Evolutionary conservation across 1,140 invertebrate genomes (phyloP).

Genomic region (Condylostylus longicornis): DNA sequence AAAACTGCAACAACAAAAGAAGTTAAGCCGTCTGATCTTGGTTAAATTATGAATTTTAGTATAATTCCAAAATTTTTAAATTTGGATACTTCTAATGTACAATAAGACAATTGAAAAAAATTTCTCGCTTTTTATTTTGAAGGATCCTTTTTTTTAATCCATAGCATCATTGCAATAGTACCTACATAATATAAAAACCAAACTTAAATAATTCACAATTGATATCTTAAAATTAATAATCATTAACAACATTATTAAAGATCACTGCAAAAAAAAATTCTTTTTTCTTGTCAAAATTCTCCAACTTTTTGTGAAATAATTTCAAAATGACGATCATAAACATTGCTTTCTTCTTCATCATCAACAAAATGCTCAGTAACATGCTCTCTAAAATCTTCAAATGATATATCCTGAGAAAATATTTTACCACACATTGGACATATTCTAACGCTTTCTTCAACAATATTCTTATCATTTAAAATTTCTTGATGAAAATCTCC

Average conservation of each 20-base stretch:
- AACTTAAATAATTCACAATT: too few species aligned
- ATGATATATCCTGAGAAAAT: conserved; percentile 26
- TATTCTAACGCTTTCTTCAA: conserved; percentile 29
- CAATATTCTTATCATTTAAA: conserved; percentile 20
- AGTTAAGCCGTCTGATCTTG: conserved; percentile 55
- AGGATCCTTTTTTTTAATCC: too few species aligned
- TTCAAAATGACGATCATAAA: conserved; percentile 24
- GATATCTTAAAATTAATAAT: too few species aligned
- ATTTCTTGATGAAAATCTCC: conserved; percentile 15
- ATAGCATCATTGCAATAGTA: too few species aligned
- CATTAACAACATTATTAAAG: neutral
- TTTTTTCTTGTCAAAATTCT: conserved; percentile 23
- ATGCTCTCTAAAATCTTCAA: conserved; percentile 32
- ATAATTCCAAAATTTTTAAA: too few species aligned
- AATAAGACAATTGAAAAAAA: too few species aligned
- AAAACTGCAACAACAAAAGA: conserved; percentile 46
- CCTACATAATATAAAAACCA: too few species aligned
- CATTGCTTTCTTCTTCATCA: conserved; percentile 15
- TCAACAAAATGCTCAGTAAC: conserved; percentile 36
- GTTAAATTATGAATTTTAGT: too few species aligned
- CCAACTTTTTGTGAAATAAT: conserved; percentile 27
- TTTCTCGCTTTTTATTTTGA: too few species aligned
- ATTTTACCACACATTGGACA: conserved; percentile 35
- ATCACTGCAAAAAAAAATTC: conserved; percentile 9
- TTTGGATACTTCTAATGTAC: too few species aligned